These are phyloP conservation scores for Drosophila subpulchrella DNA, from an alignment of 1,140 invertebrate species.

Conservation along the genomic window DNA sequence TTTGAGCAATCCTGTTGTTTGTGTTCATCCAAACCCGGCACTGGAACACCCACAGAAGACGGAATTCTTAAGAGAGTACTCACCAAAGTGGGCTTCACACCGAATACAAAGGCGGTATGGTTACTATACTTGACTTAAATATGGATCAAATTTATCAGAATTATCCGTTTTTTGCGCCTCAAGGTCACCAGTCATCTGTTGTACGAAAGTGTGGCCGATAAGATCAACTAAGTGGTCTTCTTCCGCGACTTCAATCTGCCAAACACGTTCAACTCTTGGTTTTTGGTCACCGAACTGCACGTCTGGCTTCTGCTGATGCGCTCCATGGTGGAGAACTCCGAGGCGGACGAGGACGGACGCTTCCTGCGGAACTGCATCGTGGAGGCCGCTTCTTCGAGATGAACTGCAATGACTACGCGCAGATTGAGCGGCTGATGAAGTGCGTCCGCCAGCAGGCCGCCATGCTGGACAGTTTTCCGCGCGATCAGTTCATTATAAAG, in stretches of 20 bases:
- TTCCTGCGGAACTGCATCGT: conserved; percentile 90
- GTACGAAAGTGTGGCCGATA: conserved; percentile 88
- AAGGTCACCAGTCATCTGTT: conserved; percentile 87
- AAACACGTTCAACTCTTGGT: conserved; percentile 94
- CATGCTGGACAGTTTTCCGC: conserved; percentile 84
- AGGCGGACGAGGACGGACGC: conserved; percentile 87
- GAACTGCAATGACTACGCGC: conserved; percentile 86
- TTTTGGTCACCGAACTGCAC: conserved; percentile 92
- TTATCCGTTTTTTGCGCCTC: conserved; percentile 85
- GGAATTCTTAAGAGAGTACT: conserved; percentile 77
- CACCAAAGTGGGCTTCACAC: conserved; percentile 78
- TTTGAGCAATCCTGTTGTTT: conserved; percentile 45
- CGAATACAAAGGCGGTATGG: conserved; percentile 77
- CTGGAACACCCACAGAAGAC: conserved; percentile 32
- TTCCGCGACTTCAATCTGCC: conserved; percentile 89
- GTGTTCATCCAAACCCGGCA: conserved; percentile 56
- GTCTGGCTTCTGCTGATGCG: conserved; percentile 92
- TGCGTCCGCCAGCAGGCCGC: conserved; percentile 90
- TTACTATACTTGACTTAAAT: no score
- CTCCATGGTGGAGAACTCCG: conserved; percentile 90
- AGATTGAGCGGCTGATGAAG: conserved; percentile 88
- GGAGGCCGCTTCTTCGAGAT: conserved; percentile 90
- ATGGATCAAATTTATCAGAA: not conserved
- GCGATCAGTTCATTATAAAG: conserved; percentile 83
- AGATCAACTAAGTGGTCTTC: conserved; percentile 87